phyloP scores from a whole-genome alignment of 64 coral and sea anemone species.

The Porites lutea region DNA sequence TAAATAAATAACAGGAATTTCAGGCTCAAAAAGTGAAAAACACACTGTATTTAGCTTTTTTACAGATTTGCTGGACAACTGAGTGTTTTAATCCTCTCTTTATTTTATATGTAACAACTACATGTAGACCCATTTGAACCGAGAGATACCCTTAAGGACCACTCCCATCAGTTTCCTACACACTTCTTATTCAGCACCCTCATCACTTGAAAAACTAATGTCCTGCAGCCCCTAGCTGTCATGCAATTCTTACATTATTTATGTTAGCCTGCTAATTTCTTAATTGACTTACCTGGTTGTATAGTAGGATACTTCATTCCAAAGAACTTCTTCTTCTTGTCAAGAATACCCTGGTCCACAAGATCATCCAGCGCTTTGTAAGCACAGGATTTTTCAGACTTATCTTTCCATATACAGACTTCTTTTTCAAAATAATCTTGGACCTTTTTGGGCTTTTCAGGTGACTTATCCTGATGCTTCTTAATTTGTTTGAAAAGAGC shows the following conservation, averaged over 20 bases:
- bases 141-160: no score
- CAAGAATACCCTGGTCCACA: conserved; percentile 81
- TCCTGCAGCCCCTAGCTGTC: no score
- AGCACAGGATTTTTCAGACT: conserved; percentile 50
- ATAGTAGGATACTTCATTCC: conserved; percentile 76
- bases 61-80: no score
- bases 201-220: no score
- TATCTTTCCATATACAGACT: conserved; percentile 23
- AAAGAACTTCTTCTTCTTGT: conserved; percentile 73
- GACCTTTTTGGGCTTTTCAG: conserved; percentile 31
- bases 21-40: no score
- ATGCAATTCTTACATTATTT: not conserved
- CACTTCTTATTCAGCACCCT: no score
- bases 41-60: no score
- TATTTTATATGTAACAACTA: no score
- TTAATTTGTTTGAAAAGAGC: conserved; percentile 69
- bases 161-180: no score
- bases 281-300: conserved; percentile 61
- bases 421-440: conserved; percentile 66
- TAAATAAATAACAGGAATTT: no score
- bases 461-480: conserved; percentile 53
- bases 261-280: not conserved
- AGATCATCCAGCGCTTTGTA: conserved; percentile 74
- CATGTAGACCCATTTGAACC: no score
- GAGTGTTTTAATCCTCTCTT: no score